Percentiles rank a stretch among this genome's conserved stretches.
Conservation (phyloP, 2,113 vertebrate species). For the Gavia stellata region DNA sequence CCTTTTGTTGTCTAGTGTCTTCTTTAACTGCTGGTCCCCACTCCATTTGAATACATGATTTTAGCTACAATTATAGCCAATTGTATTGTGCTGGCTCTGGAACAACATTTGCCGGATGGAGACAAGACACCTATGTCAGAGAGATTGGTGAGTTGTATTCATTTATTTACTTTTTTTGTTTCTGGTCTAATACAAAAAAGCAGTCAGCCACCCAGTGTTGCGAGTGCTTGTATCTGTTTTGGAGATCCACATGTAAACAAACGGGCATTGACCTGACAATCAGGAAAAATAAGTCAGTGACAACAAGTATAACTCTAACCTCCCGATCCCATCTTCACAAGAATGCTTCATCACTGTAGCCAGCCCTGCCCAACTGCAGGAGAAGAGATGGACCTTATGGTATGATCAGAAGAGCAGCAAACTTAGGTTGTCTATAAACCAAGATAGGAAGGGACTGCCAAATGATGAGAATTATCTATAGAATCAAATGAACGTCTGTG, state of each 20-base stretch:
- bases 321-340: not conserved
- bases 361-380: not conserved
- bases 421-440: not conserved
- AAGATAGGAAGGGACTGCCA: not conserved
- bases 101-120: slow-evolving; percentile 90
- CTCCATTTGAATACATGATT: slow-evolving; percentile 98
- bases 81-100: slow-evolving; percentile 95
- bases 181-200: not conserved
- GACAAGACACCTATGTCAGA: slow-evolving; percentile 98
- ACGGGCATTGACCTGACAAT: not conserved
- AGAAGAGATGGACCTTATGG: not conserved
- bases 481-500: not conserved
- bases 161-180: not conserved
- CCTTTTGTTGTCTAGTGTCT: not conserved
- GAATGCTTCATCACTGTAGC: slow-evolving; percentile 21
- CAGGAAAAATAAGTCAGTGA: not conserved
- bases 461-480: not conserved
- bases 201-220: not conserved
- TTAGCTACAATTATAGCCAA: slow-evolving; percentile 98
- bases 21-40: slow-evolving; percentile 78
- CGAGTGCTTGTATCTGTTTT: not conserved
- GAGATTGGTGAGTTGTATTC: slow-evolving; percentile 84
- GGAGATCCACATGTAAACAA: not conserved
- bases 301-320: not conserved
- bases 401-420: not conserved